Evolutionary conservation across 2,797 vertebrate species (phyloP), one percentile per base, ranked within the genome.

Genomic region (Passerculus sandwichensis): DNA sequence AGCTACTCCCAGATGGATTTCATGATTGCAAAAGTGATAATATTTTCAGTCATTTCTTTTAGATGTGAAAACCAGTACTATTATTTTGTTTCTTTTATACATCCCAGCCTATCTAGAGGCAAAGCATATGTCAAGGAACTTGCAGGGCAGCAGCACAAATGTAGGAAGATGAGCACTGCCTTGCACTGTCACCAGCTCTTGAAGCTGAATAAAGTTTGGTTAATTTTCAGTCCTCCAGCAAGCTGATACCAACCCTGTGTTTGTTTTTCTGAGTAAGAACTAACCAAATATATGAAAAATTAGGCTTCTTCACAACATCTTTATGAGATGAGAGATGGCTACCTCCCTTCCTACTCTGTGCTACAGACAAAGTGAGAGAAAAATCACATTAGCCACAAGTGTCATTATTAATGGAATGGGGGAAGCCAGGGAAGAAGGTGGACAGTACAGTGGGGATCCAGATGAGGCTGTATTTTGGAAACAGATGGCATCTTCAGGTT

Each of bases 1-100:
- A 0, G 27, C 57, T 72, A 9, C 25, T 60, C 23, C 54, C 0
- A 0, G 44, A 7, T 60, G 25, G 10, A 30, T 56, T 65, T 79
- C 12, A 20, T 19, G 13, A 48, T 10, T 65, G 20, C 25, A 61
- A 57, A 77, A 60, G 11, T 42, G n/a, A 23, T 18, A 8, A 8
- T 64, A 47, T 50, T 85, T 81, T 51, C 53, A 40, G 10, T 79
- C 19, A 6, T 71, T 81, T 64, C 59, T 21, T 26, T 57, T 36
- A 45, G 32, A 40, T 25, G 9, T 34, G 15, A 77, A 50, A 77
- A 66, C 10, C 2, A 6, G 26, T 29, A 50, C 16, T 23, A 60
- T 65, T 22, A 38, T 65, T 69, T 53, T 20, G 22, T 15, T 70
- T 15, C 42, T 70, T 70, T 65, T 53, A 25, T 16, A 50, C 25